Conservation (phyloP, 2,797 vertebrate genomes). For the Pampus argenteus region DNA sequence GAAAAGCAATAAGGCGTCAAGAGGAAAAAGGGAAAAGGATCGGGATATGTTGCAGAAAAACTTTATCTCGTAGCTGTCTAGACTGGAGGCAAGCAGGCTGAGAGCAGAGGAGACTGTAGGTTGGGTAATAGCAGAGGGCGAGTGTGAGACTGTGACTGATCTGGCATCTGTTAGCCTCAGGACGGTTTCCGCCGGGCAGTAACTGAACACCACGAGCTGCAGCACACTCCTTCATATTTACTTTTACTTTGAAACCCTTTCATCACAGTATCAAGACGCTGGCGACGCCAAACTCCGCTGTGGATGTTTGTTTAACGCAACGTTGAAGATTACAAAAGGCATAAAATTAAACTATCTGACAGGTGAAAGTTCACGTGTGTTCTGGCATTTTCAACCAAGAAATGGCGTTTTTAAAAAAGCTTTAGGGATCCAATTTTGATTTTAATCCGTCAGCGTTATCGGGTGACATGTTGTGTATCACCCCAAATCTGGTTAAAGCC, state of each 20-base stretch:
- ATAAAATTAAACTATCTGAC: conserved; percentile 5
- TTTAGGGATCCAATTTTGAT: conserved; percentile 25
- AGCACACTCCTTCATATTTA: conserved; percentile 53
- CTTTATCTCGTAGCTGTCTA: conserved; percentile 46
- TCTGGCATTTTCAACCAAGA: conserved; percentile 5
- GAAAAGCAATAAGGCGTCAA: conserved; percentile 24
- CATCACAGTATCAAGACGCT: conserved; percentile 49
- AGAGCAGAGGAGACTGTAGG: conserved; percentile 20
- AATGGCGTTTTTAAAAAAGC: background rate
- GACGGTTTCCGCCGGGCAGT: conserved; percentile 80
- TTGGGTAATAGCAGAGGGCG: conserved; percentile 53
- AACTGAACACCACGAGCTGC: conserved; percentile 75
- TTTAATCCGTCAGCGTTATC: conserved; percentile 66
- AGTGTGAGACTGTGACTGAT: conserved; percentile 81
- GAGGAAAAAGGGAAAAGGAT: conserved; percentile 2
- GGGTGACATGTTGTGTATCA: conserved; percentile 44
- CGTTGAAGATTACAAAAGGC: background rate
- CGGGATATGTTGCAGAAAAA: conserved; percentile 35
- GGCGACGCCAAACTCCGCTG: conserved; percentile 9
- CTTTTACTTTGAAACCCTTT: conserved; percentile 55
- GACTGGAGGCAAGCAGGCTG: conserved; percentile 42
- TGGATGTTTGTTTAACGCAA: conserved; percentile 14
- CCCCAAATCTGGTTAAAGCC: conserved; percentile 65
- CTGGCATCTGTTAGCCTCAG: conserved; percentile 86
- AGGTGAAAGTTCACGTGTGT: background rate